A percentile compares a stretch with the other conserved stretches of the same genome.
These are phyloP conservation scores for Mus musculus DNA, from an alignment of 2,113 vertebrate species.

Conservation along the genomic window GRCm39 chr13:60575001-60575500, in stretches of 20 bases:
- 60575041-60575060: no score
- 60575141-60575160: no score
- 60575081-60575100: no score
- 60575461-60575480: not conserved
- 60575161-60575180: no score
- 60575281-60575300: constrained; percentile 2
- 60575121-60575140: no score
- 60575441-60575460: not conserved
- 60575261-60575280: not conserved
- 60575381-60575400: not conserved
- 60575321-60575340: not conserved
- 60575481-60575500: not conserved
- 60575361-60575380: not conserved
- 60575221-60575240: not conserved
- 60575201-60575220: not conserved
- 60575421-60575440: not conserved
- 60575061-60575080: no score
- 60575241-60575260: not conserved
- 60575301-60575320: constrained; percentile 45
- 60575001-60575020: no score
- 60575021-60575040: no score
- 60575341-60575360: not conserved
- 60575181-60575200: no score
- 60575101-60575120: no score
- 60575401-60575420: not conserved